Evolutionary conservation across 2,888 invertebrate genomes (phyloP).

Genomic region (Digitonthophagus gazella): DNA sequence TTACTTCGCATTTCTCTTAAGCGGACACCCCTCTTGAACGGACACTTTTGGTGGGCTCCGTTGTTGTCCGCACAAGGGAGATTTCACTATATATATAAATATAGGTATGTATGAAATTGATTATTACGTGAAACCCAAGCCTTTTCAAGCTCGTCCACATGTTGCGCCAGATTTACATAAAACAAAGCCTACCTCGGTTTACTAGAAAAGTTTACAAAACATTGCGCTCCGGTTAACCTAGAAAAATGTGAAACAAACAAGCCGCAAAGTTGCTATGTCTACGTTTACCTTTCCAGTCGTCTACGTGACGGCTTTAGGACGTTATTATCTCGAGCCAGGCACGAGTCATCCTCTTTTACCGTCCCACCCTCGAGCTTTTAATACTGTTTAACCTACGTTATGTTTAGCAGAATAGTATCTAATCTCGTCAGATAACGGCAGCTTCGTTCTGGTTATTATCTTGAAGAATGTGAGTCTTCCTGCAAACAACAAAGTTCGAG

Average conservation of each 20-base stretch:
- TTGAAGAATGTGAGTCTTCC: too few species aligned
- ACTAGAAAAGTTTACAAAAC: neutral
- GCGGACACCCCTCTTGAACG: too few species aligned
- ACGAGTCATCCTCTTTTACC: neutral
- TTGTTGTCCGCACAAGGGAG: too few species aligned
- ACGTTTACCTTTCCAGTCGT: neutral
- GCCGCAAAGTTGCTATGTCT: neutral
- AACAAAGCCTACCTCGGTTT: neutral
- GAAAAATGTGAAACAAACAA: neutral
- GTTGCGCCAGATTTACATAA: neutral
- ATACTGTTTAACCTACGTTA: neutral
- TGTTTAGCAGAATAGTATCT: neutral
- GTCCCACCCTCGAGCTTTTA: neutral
- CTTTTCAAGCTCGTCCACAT: neutral
- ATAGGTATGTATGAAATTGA: too few species aligned
- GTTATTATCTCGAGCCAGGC: neutral
- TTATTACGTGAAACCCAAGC: neutral
- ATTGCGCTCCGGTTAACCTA: neutral
- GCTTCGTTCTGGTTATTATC: too few species aligned
- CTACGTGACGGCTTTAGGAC: neutral
- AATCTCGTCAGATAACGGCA: neutral
- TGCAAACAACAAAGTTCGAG: neutral
- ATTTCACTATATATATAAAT: too few species aligned
- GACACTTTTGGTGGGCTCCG: too few species aligned
- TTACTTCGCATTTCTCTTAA: too few species aligned